Evolutionary conservation across 2,888 invertebrate species (phyloP), one percentile per base, ranked within the genome.

Genomic region (Meiosimyza decipiens): DNA sequence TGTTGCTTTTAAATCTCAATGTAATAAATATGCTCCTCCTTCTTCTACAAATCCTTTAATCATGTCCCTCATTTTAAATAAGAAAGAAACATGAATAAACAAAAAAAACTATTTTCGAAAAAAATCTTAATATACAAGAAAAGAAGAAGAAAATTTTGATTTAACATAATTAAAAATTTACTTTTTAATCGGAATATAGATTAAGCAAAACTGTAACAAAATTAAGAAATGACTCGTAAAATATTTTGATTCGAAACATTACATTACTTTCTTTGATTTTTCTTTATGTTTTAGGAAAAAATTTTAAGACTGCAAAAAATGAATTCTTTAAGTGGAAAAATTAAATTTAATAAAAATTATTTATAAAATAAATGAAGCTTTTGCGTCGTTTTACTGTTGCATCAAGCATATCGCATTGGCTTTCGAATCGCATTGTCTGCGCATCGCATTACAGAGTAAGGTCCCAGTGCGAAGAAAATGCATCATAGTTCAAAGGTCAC

Each of bases 281-380:
- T 40, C 40, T 7, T 57, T 57, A 73, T 75, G 76, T 75, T 79
- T 84, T 84, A 84, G 82, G 83, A 81, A 82, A n/a, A 85, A 83
- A 83, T 84, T 85, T 83, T 81, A 85, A 85, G 85, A 85, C 85
- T 85, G 85, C 85, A 83, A 85, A 28, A 60, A 60, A 60, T 47
- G 80, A 85, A 84, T 83, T 84, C 80, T 83, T 84, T 85, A 80
- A 82, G 81, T 84, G 85, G 82, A 82, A 84, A 81, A 83, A 80
- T 79, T 78, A 78, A 79, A 77, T 77, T 74, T 71, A 77, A 76
- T 76, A 71, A 78, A 67, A 54, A 55, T 55, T 67, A 69, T 81
- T 83, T 49, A 64, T 64, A 64, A 64, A 50, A 64, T 22, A 51
- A 22, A 18, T 51, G 6, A 40, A 40, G 9, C 9, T 40, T 9